Evolutionary conservation across 1,140 invertebrate genomes (phyloP).

Genomic region (Drosophila melanica): DNA sequence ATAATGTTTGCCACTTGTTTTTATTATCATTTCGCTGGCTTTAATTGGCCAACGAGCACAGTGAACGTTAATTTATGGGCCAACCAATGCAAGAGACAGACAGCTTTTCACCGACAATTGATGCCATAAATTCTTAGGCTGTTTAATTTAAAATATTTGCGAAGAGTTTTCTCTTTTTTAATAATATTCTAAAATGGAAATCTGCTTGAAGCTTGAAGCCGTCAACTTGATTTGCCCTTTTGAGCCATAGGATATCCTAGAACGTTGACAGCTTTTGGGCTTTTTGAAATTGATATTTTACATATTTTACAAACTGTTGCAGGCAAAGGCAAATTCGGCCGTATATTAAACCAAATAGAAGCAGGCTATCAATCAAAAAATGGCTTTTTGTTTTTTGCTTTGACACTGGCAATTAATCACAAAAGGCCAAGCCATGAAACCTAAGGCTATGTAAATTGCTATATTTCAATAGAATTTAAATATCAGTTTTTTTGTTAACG

Average conservation of each 20-base stretch:
- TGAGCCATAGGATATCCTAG: not conserved
- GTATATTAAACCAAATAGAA: not conserved
- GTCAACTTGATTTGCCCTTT: not conserved
- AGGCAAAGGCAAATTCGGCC: not conserved
- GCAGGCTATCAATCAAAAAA: slow-evolving; percentile 31
- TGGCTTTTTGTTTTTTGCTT: not conserved
- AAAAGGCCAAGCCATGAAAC: not conserved
- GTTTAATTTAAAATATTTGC: not conserved
- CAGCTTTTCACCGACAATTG: slow-evolving; percentile 11
- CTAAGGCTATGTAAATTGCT: slow-evolving; percentile 25
- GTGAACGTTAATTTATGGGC: slow-evolving; percentile 3
- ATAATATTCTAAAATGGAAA: not conserved
- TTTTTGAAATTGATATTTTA: not conserved
- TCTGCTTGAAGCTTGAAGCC: not conserved
- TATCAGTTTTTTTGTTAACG: slow-evolving; percentile 25
- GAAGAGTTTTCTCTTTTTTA: not conserved
- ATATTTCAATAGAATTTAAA: slow-evolving; percentile 32
- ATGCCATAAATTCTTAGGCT: slow-evolving; percentile 3
- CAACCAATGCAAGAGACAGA: slow-evolving; percentile 1
- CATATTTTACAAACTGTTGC: not conserved
- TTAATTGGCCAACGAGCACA: slow-evolving; percentile 60
- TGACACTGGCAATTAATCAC: slow-evolving; percentile 25
- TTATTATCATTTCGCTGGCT: slow-evolving; percentile 55
- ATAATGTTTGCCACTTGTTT: slow-evolving; percentile 37
- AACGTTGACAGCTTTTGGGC: slow-evolving; percentile 6